Evolutionary conservation across 2,797 vertebrate species (phyloP), one percentile per base, ranked within the genome.

Genomic region (Eremophila alpestris): DNA sequence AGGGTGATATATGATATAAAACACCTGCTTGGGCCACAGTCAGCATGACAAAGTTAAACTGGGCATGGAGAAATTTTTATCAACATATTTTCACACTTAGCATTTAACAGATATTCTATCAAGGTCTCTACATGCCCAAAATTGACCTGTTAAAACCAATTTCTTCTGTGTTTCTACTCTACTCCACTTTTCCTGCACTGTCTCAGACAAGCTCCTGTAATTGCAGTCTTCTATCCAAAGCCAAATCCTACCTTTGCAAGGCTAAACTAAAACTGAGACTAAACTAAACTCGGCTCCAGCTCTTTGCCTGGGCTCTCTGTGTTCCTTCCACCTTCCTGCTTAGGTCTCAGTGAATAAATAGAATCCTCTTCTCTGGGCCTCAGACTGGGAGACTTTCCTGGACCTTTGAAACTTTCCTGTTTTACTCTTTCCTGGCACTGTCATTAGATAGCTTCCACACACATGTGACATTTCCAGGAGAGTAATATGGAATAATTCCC

Each of bases 401-500:
- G 16, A 27, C 27, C 69, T 91, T 52, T 65, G 40, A 59, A 65
- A 13, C 41, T 71, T 88, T 68, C 56, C 60, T 49, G 7, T 40
- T 91, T 89, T 13, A 23, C 54, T 54, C 62, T 58, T 93, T 80
- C 69, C 55, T 81, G 30, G 27, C 23, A 41, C 43, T 62, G 78
- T 48, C 69, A 49, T 80, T 65, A 74, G 45, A n/a, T 7, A 48
- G n/a, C n/a, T 86, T 91, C 80, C 83, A 49, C 16, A 55, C 2
- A 86, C 55, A 19, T 45, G 40, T 45, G 87, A 81, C 55, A 92
- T 90, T 84, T 86, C 85, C 62, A 73, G 77, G 80, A 67, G 83
- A 56, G 58, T 65, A 93, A 90, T 59, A 56, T 32, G 69, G 90
- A 95, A 26, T 74, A 88, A 87, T 91, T 95, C 69, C 80, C 80